Evolutionary conservation across 1,140 invertebrate species (phyloP).

Genomic region (Lethocerus indicus): DNA sequence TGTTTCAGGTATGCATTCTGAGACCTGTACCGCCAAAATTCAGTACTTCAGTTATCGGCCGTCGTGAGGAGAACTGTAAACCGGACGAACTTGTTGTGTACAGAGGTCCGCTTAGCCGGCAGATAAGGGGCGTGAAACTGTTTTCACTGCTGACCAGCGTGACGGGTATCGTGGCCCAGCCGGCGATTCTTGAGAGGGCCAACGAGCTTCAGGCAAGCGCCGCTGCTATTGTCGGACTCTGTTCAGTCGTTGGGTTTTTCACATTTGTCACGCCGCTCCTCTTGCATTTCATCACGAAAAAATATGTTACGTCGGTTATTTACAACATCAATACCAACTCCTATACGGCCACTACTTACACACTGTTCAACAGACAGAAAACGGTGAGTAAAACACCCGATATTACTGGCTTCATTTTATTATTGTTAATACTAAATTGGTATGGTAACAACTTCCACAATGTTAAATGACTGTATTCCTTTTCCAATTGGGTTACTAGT

Average conservation of each 20-base stretch:
- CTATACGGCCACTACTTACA: constrained; percentile 51
- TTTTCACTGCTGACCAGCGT: constrained; percentile 63
- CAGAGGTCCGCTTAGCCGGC: constrained; percentile 39
- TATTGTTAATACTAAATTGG: too few species aligned
- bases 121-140: constrained; percentile 55
- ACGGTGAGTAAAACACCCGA: constrained; percentile 46
- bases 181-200: constrained; percentile 44
- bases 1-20: too few species aligned
- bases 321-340: constrained; percentile 43
- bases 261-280: constrained; percentile 67
- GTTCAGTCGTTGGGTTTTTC: constrained; percentile 53
- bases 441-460: too few species aligned
- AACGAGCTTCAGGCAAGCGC: constrained; percentile 32
- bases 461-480: too few species aligned
- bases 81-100: too few species aligned
- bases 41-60: too few species aligned
- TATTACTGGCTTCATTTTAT: too few species aligned
- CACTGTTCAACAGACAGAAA: constrained; percentile 42
- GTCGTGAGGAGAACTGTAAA: too few species aligned
- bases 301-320: constrained; percentile 63
- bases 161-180: constrained; percentile 49
- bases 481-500: too few species aligned
- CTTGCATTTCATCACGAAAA: constrained; percentile 64
- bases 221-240: constrained; percentile 35
- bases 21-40: too few species aligned